phyloP scores from a whole-genome alignment of 2,888 invertebrate genomes.

The Nematopogon swammerdamellus region DNA sequence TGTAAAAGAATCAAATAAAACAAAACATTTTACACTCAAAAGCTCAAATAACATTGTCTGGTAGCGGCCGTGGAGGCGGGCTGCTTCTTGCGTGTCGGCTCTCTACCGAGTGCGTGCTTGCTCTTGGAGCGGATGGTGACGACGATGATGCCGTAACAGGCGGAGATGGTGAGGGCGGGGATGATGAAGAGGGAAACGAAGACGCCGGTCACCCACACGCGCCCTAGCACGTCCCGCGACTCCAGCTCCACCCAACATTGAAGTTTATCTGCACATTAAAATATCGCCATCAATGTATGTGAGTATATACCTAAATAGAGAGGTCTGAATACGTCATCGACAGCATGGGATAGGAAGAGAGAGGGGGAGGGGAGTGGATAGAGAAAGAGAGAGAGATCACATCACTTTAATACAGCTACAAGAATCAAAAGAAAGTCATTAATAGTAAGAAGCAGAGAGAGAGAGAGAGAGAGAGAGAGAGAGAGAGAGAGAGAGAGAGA shows the following conservation, averaged over 20 bases:
- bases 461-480: too few relatives aligned
- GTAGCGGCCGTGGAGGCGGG: too few relatives aligned
- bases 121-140: constrained; percentile 87
- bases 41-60: constrained; percentile 31
- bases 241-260: constrained; percentile 84
- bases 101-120: constrained; percentile 49
- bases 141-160: constrained; percentile 89
- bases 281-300: too few relatives aligned
- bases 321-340: too few relatives aligned
- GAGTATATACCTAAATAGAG: too few relatives aligned
- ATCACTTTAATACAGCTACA: too few relatives aligned
- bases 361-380: too few relatives aligned
- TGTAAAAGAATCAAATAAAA: background rate
- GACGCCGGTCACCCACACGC: constrained; percentile 83
- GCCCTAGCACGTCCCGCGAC: constrained; percentile 56
- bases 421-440: too few relatives aligned
- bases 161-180: constrained; percentile 84
- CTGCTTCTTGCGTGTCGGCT: constrained; percentile 17
- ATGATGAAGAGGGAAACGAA: constrained; percentile 78
- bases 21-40: background rate
- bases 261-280: constrained; percentile 60
- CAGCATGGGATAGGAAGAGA: too few relatives aligned
- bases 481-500: too few relatives aligned
- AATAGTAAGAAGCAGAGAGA: too few relatives aligned
- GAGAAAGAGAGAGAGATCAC: too few relatives aligned